Conservation (phyloP, 1,140 invertebrate genomes). For the Monochamus saltuarius region DNA sequence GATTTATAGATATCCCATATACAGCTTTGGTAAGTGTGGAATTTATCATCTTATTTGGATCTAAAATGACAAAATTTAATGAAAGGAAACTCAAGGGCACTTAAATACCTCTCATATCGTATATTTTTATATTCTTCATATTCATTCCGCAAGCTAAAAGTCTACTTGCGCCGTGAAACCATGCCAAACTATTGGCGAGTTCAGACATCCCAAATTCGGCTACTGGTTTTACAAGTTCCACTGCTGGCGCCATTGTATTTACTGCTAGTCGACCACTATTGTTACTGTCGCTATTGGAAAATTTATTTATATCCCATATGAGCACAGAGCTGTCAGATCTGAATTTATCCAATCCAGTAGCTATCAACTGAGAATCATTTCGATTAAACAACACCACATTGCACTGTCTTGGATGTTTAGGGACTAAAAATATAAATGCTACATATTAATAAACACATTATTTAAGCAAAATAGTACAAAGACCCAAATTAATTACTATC, state of each 20-base stretch:
- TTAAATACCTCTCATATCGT: conserved; percentile 81
- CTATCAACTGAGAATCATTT: conserved; percentile 78
- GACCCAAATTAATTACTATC: no score
- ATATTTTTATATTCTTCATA: conserved; percentile 85
- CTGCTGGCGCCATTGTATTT: conserved; percentile 32
- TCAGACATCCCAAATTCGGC: conserved; percentile 77
- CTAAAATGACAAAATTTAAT: conserved; percentile 52
- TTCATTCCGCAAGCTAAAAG: conserved; percentile 84
- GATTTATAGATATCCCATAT: conserved; percentile 77
- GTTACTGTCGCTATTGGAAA: conserved; percentile 48
- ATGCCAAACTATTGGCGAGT: conserved; percentile 79
- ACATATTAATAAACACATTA: not conserved
- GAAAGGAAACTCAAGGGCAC: conserved; percentile 12
- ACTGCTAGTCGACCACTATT: conserved; percentile 23
- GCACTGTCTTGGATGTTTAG: conserved; percentile 79
- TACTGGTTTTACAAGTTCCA: conserved; percentile 57
- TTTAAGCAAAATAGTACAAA: not conserved
- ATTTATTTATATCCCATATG: conserved; percentile 75
- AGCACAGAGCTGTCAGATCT: conserved; percentile 78
- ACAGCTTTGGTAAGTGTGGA: conserved; percentile 81
- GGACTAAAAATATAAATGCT: conserved; percentile 57
- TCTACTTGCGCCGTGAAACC: conserved; percentile 75
- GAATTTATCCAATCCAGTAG: conserved; percentile 83
- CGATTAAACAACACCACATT: conserved; percentile 88
- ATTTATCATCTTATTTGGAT: conserved; percentile 69